phyloP scores from a whole-genome alignment of 2,113 vertebrate genomes.

The Lepidothrix coronata region DNA sequence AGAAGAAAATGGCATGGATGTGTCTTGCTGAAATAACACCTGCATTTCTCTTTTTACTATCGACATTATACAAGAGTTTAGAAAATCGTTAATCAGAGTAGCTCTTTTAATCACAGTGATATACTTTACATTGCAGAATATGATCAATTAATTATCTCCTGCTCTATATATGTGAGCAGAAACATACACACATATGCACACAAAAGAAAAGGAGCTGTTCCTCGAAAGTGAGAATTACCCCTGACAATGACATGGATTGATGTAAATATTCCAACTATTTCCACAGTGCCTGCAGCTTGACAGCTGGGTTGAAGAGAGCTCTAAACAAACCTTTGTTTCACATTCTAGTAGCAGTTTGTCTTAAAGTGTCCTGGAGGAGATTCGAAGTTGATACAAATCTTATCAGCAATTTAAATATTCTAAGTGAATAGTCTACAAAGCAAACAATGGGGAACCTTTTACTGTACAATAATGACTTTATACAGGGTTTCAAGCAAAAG shows the following conservation, averaged over 20 bases:
- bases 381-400: neutral
- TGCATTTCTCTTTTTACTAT: neutral
- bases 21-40: neutral
- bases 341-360: neutral
- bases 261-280: neutral
- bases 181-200: neutral
- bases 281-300: neutral
- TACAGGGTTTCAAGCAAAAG: neutral
- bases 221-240: neutral
- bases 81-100: neutral
- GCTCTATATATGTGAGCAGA: neutral
- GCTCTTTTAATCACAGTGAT: neutral
- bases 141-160: neutral
- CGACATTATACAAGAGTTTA: neutral
- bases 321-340: constrained; percentile 12
- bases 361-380: neutral
- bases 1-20: neutral
- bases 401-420: neutral
- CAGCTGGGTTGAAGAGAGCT: neutral
- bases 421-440: neutral
- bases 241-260: neutral
- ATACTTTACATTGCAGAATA: neutral
- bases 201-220: neutral
- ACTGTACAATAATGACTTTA: neutral
- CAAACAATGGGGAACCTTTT: neutral